A percentile compares a stretch with the other conserved stretches of the same genome.
These are phyloP conservation scores for Helleia helle DNA, from an alignment of 2,888 invertebrate species.

Conservation along the genomic window DNA sequence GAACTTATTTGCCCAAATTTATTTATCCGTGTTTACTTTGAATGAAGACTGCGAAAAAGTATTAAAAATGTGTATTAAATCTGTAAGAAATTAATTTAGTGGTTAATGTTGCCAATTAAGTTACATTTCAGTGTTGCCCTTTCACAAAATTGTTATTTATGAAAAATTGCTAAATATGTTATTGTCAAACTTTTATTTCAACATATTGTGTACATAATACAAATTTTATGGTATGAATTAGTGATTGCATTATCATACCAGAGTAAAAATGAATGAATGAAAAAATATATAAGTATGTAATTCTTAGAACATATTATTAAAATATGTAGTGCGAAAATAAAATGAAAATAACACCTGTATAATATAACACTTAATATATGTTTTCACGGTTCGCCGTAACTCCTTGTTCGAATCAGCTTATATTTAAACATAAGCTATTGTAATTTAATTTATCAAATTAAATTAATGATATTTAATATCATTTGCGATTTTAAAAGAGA, in stretches of 20 bases:
- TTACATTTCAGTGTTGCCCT: background rate
- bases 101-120: background rate
- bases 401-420: conserved; percentile 3
- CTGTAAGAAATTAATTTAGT: too few relatives aligned
- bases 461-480: conserved; percentile 64
- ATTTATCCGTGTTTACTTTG: conserved; percentile 6
- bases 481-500: conserved; percentile 47
- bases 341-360: too few relatives aligned
- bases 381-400: background rate
- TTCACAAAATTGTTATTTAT: too few relatives aligned
- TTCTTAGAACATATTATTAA: background rate
- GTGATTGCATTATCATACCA: background rate
- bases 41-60: conserved; percentile 7
- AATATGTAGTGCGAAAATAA: background rate
- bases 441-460: conserved; percentile 23
- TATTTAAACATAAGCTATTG: conserved; percentile 3
- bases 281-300: too few relatives aligned
- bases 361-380: too few relatives aligned
- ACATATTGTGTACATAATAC: background rate
- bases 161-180: too few relatives aligned
- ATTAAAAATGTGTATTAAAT: conserved; percentile 2
- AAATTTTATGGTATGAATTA: background rate
- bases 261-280: too few relatives aligned
- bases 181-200: background rate
- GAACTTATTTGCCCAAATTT: conserved; percentile 4